phyloP scores from a whole-genome alignment of 2,797 vertebrate species.

The Karalla daura region DNA sequence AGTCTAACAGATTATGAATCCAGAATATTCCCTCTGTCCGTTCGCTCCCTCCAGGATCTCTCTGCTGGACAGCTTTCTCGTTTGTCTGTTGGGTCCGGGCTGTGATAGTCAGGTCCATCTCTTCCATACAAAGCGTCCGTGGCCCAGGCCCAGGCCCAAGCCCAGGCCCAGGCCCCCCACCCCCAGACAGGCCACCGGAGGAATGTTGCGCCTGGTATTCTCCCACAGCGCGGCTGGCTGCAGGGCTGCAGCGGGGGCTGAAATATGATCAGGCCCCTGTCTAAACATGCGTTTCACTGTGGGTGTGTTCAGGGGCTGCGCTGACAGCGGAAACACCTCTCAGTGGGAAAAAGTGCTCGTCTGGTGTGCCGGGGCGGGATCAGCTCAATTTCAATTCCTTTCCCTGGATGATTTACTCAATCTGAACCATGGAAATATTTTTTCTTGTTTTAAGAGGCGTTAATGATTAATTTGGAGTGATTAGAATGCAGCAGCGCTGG shows the following conservation, averaged over 20 bases:
- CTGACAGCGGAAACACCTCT: slow-evolving; percentile 68
- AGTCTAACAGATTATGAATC: not conserved
- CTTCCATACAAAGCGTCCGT: slow-evolving; percentile 68
- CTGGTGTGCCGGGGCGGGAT: slow-evolving; percentile 6
- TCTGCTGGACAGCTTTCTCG: slow-evolving; percentile 24
- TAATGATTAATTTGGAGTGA: slow-evolving; percentile 15
- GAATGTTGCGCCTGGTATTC: slow-evolving; percentile 82
- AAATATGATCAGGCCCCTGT: slow-evolving; percentile 79
- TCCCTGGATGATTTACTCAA: slow-evolving; percentile 4
- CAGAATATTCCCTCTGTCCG: not conserved
- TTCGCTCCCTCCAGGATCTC: slow-evolving; percentile 4
- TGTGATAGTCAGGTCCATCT: slow-evolving; percentile 55
- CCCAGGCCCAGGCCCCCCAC: too few species aligned
- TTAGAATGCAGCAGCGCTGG: not conserved
- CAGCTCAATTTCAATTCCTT: slow-evolving; percentile 31
- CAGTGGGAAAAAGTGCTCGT: slow-evolving; percentile 47
- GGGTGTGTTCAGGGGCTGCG: slow-evolving; percentile 62
- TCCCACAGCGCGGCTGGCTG: slow-evolving; percentile 58
- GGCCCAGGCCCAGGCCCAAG: too few species aligned
- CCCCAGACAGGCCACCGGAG: slow-evolving; percentile 69
- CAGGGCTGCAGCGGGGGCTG: slow-evolving; percentile 61
- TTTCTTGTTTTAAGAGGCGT: slow-evolving; percentile 4
- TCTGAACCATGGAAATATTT: not conserved
- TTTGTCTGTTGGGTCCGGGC: slow-evolving; percentile 53
- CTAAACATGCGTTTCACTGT: slow-evolving; percentile 72